Evolutionary conservation across 2,113 vertebrate genomes (phyloP).

Genomic region (Stictonetta naevosa): DNA sequence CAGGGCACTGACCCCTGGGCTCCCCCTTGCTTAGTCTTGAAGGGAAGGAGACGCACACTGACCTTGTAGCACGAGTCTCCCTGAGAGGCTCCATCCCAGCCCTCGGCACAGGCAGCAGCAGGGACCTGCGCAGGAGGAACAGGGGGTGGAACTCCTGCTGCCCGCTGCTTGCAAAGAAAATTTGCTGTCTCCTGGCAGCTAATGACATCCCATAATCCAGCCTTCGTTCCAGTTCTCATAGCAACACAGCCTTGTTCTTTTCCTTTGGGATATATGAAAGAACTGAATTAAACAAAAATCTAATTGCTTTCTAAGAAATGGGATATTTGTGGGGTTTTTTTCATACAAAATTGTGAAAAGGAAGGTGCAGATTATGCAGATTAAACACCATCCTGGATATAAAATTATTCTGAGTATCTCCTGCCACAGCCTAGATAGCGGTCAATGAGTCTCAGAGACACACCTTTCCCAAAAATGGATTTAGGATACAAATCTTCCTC

Average conservation of each 20-base stretch:
- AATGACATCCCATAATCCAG: conserved; percentile 92
- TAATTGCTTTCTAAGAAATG: background rate
- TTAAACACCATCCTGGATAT: background rate
- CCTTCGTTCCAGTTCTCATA: conserved; percentile 84
- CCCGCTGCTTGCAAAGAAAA: conserved; percentile 88
- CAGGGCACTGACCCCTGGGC: background rate
- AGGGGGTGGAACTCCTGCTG: conserved; percentile 75
- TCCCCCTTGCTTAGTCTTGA: accelerated
- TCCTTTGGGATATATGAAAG: conserved; percentile 71
- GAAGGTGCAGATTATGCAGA: background rate
- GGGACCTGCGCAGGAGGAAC: conserved; percentile 62
- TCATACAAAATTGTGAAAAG: background rate
- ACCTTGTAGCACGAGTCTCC: conserved; percentile 83
- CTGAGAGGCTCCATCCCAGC: conserved; percentile 73
- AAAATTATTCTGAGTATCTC: background rate
- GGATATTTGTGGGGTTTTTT: background rate
- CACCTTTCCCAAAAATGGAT: background rate
- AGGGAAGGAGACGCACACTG: background rate
- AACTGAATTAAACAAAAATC: background rate
- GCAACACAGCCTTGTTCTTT: conserved; percentile 87
- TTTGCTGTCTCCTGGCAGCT: conserved; percentile 84
- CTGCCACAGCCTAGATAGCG: background rate
- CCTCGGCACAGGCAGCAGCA: conserved; percentile 65
- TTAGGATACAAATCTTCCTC: background rate
- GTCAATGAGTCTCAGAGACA: background rate